Evolutionary conservation across 2,797 vertebrate species (phyloP).

Genomic region (Forpus xanthops): DNA sequence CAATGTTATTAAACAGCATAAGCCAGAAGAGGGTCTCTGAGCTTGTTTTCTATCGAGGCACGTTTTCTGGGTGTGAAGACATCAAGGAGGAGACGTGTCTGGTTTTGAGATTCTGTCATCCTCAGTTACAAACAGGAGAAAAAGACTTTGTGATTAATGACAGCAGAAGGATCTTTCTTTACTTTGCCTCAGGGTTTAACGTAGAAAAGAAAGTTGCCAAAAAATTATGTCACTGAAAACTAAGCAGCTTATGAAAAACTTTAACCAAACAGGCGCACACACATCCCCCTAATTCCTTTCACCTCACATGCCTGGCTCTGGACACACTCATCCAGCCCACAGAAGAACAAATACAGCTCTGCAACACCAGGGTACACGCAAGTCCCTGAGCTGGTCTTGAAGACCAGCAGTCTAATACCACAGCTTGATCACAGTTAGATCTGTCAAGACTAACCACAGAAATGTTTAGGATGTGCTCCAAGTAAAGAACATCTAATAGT

Average conservation of each 20-base stretch:
- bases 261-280: not conserved
- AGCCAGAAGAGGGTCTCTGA: not conserved
- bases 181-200: not conserved
- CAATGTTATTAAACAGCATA: not conserved
- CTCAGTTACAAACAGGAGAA: not conserved
- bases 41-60: not conserved
- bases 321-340: not conserved
- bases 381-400: not conserved
- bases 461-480: not conserved
- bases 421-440: not conserved
- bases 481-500: not conserved
- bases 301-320: not conserved
- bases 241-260: not conserved
- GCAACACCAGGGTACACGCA: not conserved
- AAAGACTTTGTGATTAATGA: not conserved
- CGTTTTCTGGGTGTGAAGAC: not conserved
- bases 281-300: not conserved
- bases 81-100: not conserved
- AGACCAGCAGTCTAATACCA: not conserved
- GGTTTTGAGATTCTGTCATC: conserved; percentile 20
- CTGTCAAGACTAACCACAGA: not conserved
- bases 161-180: not conserved
- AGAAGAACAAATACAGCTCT: not conserved
- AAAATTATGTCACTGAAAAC: not conserved
- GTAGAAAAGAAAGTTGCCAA: not conserved